phyloP scores from a whole-genome alignment of 1,140 invertebrate species.

The Diprion similis region DNA sequence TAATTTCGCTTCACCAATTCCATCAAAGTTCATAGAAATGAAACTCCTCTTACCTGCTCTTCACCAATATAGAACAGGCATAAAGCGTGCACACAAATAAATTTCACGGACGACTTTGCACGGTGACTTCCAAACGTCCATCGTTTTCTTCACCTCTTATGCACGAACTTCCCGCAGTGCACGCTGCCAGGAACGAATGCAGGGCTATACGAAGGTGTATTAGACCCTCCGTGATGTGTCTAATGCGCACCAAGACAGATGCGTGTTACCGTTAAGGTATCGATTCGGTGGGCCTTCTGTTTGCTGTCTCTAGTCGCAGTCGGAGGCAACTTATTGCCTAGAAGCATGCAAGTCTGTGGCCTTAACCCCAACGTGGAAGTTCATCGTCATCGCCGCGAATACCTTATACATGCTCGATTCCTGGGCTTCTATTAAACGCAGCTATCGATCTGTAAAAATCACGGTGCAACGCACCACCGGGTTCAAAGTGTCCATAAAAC shows the following conservation, averaged over 20 bases:
- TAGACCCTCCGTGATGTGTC: neutral
- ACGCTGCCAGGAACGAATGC: neutral
- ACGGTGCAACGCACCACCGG: neutral
- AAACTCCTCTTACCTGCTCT: too few species aligned
- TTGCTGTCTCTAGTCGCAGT: conserved; percentile 14
- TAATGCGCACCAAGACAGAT: neutral
- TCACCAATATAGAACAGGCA: too few species aligned
- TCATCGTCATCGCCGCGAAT: neutral
- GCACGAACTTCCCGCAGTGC: too few species aligned
- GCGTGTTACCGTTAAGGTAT: conserved; percentile 2
- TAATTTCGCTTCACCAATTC: too few species aligned
- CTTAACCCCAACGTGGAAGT: conserved; percentile 10
- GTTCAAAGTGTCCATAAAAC: conserved; percentile 7
- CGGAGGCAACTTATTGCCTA: neutral
- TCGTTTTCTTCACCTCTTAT: too few species aligned
- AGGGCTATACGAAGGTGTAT: neutral
- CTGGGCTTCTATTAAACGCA: neutral
- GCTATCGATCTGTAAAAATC: neutral
- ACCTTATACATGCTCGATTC: neutral
- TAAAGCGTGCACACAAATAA: too few species aligned
- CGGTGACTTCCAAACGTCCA: too few species aligned
- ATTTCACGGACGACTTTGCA: too few species aligned
- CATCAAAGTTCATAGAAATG: too few species aligned
- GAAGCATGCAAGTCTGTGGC: conserved; percentile 11
- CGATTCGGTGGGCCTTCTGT: conserved; percentile 9